Evolutionary conservation across 2,888 invertebrate species (phyloP), one percentile per base, ranked within the genome.

Genomic region (Cantharis nigra): DNA sequence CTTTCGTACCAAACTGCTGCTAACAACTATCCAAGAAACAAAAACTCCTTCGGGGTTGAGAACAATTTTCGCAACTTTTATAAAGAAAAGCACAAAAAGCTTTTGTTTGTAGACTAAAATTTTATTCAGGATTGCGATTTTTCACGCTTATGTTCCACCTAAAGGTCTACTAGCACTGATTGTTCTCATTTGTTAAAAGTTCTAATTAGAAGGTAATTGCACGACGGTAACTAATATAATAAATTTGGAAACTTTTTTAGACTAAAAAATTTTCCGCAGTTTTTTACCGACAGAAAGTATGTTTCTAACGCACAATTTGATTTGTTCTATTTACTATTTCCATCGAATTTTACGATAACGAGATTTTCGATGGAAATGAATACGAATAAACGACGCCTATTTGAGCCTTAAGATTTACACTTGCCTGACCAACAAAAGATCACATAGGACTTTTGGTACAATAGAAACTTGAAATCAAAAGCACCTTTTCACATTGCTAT

Each of bases 1-100:
- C 76, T 78, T 78, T 78, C 73, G 69, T 62, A 64, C 70, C 49
- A 65, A 76, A 69, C 71, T 77, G 67, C 71, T 77, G 49, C 74
- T 71, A 71, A 70, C 77, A 77, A 77, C 77, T 71, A 49, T 67
- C 26, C 70, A 49, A 65, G 74, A 74, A 74, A 70, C 73, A 77
- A 77, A 77, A 77, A 77, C 70, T 63, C 33, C 70, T 63, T 18
- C 26, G 20, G 26, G 62, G 49, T 67, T n/a, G 74, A 65, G 70
- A 70, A 71, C 75, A 74, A 70, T 74, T 74, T 70, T 75, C 70
- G 71, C 70, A 75, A 75, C 70, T 75, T 75, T 75, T 71, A 71
- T 70, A 67, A 65, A 74, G 74, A 74, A 71, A 69, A 33, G 30
- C 62, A 63, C 74, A 74, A 74, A 74, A 74, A 74, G 70, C 74